Conservation (phyloP, 2,797 vertebrate species). For the Megaceryle alcyon region DNA sequence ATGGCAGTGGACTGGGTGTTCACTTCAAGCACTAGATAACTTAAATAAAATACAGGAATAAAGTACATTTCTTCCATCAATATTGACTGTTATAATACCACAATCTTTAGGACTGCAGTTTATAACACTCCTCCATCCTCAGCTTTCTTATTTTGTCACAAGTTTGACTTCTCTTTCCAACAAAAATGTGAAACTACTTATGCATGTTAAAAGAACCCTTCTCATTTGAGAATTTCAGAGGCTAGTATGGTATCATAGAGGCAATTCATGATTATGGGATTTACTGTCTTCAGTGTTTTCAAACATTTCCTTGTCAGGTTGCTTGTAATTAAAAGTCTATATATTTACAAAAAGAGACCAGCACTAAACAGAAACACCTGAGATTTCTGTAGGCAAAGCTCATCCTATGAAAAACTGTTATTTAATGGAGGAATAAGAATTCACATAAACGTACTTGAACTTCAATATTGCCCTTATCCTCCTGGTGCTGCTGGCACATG, state of each 20-base stretch:
- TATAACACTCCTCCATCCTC: background rate
- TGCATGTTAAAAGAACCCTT: background rate
- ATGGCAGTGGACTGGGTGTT: background rate
- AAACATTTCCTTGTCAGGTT: slow-evolving; percentile 33
- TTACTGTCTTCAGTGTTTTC: slow-evolving; percentile 61
- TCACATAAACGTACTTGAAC: background rate
- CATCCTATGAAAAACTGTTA: slow-evolving; percentile 22
- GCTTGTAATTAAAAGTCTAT: slow-evolving; percentile 49
- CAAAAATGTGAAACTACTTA: slow-evolving; percentile 47
- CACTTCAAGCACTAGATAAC: background rate
- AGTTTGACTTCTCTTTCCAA: slow-evolving; percentile 54
- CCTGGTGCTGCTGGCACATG: slow-evolving; percentile 47
- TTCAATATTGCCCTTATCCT: slow-evolving; percentile 27
- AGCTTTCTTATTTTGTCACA: slow-evolving; percentile 44
- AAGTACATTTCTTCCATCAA: background rate
- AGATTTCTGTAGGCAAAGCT: background rate
- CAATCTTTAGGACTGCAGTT: background rate
- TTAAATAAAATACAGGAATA: slow-evolving; percentile 20
- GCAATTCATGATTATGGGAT: slow-evolving; percentile 55
- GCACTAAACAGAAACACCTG: background rate
- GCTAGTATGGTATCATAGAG: background rate
- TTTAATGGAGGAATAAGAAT: slow-evolving; percentile 24
- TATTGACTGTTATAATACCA: slow-evolving; percentile 4
- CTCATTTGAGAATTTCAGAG: background rate
- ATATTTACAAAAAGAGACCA: background rate